phyloP scores from a whole-genome alignment of 2,888 invertebrate species.

The Hypomecis punctinalis region DNA sequence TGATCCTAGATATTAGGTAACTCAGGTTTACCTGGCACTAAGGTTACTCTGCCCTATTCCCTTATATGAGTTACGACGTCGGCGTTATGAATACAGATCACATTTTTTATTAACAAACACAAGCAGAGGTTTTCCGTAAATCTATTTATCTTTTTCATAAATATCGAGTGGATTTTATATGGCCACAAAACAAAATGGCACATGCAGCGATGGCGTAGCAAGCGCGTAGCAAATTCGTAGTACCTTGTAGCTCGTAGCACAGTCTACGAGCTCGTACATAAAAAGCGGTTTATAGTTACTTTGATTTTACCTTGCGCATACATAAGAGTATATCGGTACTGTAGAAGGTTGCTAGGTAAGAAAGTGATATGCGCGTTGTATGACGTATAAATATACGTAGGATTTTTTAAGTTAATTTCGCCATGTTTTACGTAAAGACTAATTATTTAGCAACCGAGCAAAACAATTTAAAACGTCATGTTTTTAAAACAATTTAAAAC shows the following conservation, averaged over 20 bases:
- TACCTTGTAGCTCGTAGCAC: constrained; percentile 13
- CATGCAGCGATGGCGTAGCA: constrained; percentile 14
- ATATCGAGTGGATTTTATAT: constrained; percentile 12
- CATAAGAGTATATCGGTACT: no score
- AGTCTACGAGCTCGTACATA: constrained; percentile 3
- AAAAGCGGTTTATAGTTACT: neutral
- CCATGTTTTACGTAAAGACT: no score
- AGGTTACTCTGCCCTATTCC: constrained; percentile 1
- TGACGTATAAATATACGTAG: no score
- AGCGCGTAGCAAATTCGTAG: constrained; percentile 6
- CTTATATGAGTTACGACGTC: constrained; percentile 4
- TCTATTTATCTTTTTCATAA: constrained; percentile 8
- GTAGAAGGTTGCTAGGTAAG: neutral
- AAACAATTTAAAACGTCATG: no score
- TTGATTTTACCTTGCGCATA: no score
- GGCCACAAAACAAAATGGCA: constrained; percentile 13
- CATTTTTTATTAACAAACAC: constrained; percentile 2
- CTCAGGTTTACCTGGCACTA: neutral
- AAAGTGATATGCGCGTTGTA: no score
- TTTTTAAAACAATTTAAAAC: no score
- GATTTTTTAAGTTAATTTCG: no score
- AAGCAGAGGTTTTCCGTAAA: constrained; percentile 9
- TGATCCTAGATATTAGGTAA: neutral
- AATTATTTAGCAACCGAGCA: no score
- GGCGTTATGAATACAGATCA: constrained; percentile 1